Conservation (phyloP, 2,888 invertebrate genomes). For the Cactoblastis cactorum region DNA sequence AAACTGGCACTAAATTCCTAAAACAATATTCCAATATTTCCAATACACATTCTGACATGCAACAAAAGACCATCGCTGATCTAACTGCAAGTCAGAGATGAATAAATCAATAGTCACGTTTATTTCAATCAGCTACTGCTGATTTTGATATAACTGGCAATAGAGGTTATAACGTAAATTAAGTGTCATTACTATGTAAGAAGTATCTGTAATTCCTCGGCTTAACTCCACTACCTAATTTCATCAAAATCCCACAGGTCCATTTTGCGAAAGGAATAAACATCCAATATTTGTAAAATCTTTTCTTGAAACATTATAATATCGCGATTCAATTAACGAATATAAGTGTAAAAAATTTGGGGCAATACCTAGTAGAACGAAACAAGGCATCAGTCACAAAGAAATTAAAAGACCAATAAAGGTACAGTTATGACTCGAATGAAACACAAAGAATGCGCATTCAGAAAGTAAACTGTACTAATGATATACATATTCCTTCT, state of each 20-base stretch:
- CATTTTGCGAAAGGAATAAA: no score
- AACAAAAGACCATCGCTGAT: not conserved
- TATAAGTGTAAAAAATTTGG: not conserved
- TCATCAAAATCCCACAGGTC: no score
- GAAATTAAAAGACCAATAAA: constrained; percentile 14
- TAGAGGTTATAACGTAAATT: no score
- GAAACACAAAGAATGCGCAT: constrained; percentile 29
- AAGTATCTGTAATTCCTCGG: no score
- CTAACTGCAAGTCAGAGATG: not conserved
- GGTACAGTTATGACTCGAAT: constrained; percentile 28
- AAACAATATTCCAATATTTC: not conserved
- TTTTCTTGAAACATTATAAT: no score
- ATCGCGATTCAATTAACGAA: not conserved
- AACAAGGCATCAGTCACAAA: not conserved
- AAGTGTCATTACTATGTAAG: no score
- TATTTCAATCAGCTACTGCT: not conserved
- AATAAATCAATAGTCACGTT: constrained; percentile 2
- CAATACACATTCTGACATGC: not conserved
- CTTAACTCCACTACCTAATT: no score
- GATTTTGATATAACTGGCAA: not conserved
- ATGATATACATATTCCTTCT: constrained; percentile 39
- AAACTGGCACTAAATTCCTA: not conserved
- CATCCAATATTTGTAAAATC: no score
- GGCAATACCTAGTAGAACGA: no score
- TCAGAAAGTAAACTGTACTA: constrained; percentile 36